Percentiles rank a stretch among this genome's conserved stretches.
These are phyloP conservation scores for Platycercus adscitus DNA, from an alignment of 2,113 vertebrate species.

Conservation along the genomic window DNA sequence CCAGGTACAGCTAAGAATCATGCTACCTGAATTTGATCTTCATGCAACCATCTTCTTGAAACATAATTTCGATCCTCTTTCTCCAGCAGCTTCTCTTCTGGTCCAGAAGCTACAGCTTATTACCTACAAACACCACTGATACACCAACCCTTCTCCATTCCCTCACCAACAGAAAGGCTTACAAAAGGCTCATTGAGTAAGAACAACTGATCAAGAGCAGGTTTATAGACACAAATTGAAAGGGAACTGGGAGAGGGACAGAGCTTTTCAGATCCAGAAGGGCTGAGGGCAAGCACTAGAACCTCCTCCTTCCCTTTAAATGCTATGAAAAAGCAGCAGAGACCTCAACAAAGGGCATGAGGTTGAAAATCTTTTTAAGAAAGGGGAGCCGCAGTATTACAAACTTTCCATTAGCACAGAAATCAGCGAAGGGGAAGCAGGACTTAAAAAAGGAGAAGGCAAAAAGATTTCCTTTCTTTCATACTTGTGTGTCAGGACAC, in stretches of 20 bases:
- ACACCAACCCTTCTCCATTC: not conserved
- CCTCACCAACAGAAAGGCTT: not conserved
- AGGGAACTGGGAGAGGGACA: not conserved
- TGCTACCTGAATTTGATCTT: not conserved
- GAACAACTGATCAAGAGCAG: not conserved
- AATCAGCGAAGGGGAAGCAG: not conserved
- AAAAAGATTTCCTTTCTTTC: not conserved
- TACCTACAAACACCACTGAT: not conserved
- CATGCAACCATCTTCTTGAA: not conserved
- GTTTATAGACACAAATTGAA: not conserved
- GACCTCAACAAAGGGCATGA: not conserved
- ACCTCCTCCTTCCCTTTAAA: not conserved
- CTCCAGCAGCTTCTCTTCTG: not conserved
- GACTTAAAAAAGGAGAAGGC: not conserved
- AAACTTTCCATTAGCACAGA: not conserved
- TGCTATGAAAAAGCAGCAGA: not conserved
- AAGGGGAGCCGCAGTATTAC: not conserved
- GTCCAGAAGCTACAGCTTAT: not conserved
- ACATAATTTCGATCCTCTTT: not conserved
- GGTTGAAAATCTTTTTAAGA: not conserved
- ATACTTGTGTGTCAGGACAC: constrained; percentile 41
- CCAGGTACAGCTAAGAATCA: not conserved
- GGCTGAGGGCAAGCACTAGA: not conserved
- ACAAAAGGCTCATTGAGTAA: not conserved
- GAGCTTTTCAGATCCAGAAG: not conserved